These are phyloP conservation scores for Tetranychus cinnabarinus DNA, from an alignment of 1,140 invertebrate genomes.

Conservation along the genomic window DNA sequence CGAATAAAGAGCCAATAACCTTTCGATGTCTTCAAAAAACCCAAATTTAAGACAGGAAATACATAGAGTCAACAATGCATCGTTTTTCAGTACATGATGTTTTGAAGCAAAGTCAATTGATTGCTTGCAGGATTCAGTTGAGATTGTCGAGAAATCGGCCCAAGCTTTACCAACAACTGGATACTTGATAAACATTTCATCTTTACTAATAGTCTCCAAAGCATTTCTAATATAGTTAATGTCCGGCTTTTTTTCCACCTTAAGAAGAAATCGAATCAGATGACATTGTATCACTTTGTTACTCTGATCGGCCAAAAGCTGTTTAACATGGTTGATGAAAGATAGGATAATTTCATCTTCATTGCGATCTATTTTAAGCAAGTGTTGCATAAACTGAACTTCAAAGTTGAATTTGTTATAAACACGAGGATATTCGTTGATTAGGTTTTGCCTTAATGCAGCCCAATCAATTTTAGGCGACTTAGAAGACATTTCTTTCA, in stretches of 20 bases:
- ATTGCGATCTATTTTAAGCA: background rate
- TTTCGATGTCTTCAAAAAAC: too few species aligned
- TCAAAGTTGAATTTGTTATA: background rate
- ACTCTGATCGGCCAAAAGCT: background rate
- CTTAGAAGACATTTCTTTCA: background rate
- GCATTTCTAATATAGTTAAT: background rate
- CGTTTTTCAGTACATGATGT: too few species aligned
- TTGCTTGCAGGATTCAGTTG: background rate
- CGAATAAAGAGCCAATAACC: too few species aligned
- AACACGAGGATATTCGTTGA: background rate
- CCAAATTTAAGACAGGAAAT: too few species aligned
- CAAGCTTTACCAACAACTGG: background rate
- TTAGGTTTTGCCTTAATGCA: background rate
- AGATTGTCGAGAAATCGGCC: background rate
- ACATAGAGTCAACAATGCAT: too few species aligned
- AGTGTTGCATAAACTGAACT: background rate
- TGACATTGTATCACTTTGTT: background rate
- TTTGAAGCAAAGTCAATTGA: background rate
- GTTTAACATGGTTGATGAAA: background rate
- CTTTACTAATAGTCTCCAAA: background rate
- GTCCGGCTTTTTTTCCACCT: background rate
- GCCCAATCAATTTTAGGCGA: background rate
- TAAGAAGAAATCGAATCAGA: background rate
- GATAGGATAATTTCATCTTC: background rate
- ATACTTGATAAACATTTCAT: background rate